A percentile compares a stretch with the other conserved stretches of the same genome.
phyloP scores from a whole-genome alignment of 2,797 vertebrate species.

The Lacerta agilis region DNA sequence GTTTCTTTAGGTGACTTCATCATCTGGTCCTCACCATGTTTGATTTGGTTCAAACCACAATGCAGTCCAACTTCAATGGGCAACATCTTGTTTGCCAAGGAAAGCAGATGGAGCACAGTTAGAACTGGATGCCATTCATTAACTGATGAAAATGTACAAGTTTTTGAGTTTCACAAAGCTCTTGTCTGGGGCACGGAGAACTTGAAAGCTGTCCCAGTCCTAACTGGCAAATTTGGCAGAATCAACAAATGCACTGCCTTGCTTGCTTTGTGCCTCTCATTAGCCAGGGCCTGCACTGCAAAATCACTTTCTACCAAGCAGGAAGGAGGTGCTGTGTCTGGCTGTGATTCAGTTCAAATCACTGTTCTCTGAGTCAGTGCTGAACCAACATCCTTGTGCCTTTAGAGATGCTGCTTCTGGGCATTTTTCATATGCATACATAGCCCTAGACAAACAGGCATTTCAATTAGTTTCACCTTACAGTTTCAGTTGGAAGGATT shows the following conservation, averaged over 20 bases:
- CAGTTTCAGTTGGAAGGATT: constrained; percentile 38
- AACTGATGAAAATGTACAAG: not conserved
- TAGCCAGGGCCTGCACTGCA: not conserved
- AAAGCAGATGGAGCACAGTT: too few species aligned
- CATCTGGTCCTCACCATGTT: not conserved
- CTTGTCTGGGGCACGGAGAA: not conserved
- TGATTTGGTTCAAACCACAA: not conserved
- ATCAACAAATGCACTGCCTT: not conserved
- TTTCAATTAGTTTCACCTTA: constrained; percentile 37
- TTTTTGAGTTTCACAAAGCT: constrained; percentile 3
- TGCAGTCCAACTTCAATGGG: not conserved
- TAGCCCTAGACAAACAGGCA: constrained; percentile 33
- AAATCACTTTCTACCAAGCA: not conserved
- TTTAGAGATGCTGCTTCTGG: constrained; percentile 28
- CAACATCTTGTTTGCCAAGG: not conserved
- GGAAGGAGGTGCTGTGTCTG: not conserved
- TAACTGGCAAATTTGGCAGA: not conserved
- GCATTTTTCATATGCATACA: constrained; percentile 36
- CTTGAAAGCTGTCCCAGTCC: not conserved
- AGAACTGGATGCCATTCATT: not conserved
- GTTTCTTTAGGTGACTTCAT: not conserved
- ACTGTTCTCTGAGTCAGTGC: constrained; percentile 30
- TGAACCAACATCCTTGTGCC: constrained; percentile 16
- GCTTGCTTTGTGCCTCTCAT: not conserved
- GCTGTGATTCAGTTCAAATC: not conserved